A percentile compares a stretch with the other conserved stretches of the same genome.
These are phyloP conservation scores for Oscheius sp. DNA, from an alignment of 2,888 invertebrate genomes.

Conservation along the genomic window DNA sequence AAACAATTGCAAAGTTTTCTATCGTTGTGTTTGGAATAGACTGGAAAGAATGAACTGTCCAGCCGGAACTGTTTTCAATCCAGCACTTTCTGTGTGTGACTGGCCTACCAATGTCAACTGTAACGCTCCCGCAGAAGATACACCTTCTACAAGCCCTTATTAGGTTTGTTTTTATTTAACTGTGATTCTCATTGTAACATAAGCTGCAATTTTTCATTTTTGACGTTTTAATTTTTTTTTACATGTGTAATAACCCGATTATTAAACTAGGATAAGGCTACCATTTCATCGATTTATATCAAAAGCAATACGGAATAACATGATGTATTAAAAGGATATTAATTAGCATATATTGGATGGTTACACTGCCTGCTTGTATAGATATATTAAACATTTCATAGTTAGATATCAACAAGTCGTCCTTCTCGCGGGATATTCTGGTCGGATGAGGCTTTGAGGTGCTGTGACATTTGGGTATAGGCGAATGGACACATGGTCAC, in stretches of 20 bases:
- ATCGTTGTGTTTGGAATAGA: slow-evolving; percentile 63
- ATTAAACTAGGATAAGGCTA: background rate
- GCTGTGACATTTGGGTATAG: too few species aligned
- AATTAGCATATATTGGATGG: too few species aligned
- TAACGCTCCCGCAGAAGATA: background rate
- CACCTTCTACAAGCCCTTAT: background rate
- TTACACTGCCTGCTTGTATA: too few species aligned
- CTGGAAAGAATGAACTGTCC: slow-evolving; percentile 57
- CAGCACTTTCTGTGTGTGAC: slow-evolving; percentile 62
- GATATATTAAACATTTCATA: too few species aligned
- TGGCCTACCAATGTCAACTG: slow-evolving; percentile 55
- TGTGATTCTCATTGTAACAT: background rate
- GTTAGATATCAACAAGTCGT: too few species aligned
- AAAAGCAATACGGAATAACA: too few species aligned
- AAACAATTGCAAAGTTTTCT: slow-evolving; percentile 55
- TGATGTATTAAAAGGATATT: too few species aligned
- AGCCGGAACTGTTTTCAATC: slow-evolving; percentile 60
- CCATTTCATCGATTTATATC: too few species aligned
- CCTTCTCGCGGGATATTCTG: too few species aligned
- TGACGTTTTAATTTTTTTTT: slow-evolving; percentile 11
- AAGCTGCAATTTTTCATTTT: background rate
- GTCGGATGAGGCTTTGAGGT: too few species aligned
- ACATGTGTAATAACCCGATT: slow-evolving; percentile 7
- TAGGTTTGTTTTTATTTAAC: background rate
- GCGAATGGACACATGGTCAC: background rate